Evolutionary conservation across 2,797 vertebrate genomes (phyloP).

Genomic region (Premnoplex brunnescens): DNA sequence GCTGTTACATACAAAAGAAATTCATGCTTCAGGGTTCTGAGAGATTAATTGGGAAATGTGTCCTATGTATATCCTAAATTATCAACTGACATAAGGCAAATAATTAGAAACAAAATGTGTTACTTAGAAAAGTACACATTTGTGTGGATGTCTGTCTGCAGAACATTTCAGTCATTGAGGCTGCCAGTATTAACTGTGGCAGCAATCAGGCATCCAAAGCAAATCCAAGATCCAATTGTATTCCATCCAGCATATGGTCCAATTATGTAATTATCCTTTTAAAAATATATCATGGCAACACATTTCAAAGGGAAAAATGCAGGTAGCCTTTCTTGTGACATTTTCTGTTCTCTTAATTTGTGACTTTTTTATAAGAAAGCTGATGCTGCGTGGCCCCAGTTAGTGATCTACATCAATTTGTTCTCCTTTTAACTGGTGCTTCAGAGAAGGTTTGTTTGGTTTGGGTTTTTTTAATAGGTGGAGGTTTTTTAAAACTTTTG

Average conservation of each 20-base stretch:
- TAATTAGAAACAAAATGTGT: constrained; percentile 40
- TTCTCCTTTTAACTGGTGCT: constrained; percentile 1
- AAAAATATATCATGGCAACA: neutral
- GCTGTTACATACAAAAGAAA: neutral
- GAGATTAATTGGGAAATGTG: constrained; percentile 40
- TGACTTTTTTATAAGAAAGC: neutral
- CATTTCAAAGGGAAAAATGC: neutral
- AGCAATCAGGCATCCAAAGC: neutral
- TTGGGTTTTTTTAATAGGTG: neutral
- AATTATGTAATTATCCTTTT: constrained; percentile 33
- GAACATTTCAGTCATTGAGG: neutral
- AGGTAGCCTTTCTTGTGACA: constrained; percentile 17
- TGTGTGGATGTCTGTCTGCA: neutral
- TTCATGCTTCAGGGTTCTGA: neutral
- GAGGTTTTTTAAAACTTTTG: neutral
- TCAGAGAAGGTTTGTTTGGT: neutral
- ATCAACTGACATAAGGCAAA: constrained; percentile 34
- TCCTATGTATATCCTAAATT: constrained; percentile 5
- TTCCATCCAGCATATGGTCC: neutral
- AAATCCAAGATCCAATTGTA: neutral
- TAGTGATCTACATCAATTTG: constrained; percentile 2
- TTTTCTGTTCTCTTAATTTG: constrained; percentile 21
- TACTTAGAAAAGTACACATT: neutral
- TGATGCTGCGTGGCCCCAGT: neutral
- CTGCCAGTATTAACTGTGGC: neutral